Evolutionary conservation across 1,140 invertebrate genomes (phyloP).

Genomic region (Sarcophaga peregrina): DNA sequence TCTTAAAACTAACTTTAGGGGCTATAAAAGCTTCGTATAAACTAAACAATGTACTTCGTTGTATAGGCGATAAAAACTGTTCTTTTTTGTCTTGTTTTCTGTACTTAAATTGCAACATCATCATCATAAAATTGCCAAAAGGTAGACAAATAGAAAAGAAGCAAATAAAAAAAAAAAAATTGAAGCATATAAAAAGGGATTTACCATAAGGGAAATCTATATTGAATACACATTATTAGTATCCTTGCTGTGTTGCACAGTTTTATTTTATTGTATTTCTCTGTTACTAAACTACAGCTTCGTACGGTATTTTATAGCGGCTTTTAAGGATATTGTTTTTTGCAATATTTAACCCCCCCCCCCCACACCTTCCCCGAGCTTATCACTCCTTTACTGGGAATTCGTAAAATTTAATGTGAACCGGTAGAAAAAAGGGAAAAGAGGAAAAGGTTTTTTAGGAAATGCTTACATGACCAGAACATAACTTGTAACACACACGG

Average conservation of each 20-base stretch:
- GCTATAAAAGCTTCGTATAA: too few species aligned
- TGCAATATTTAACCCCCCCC: too few species aligned
- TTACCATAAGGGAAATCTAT: slow-evolving; percentile 15
- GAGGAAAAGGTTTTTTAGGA: neutral
- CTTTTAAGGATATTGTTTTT: slow-evolving; percentile 27
- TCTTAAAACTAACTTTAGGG: too few species aligned
- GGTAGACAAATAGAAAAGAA: neutral
- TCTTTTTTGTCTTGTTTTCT: neutral
- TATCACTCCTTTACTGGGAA: neutral
- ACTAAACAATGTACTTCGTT: too few species aligned
- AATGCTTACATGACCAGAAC: slow-evolving; percentile 19
- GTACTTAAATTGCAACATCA: slow-evolving; percentile 7
- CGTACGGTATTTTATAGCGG: slow-evolving; percentile 8
- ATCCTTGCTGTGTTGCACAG: neutral
- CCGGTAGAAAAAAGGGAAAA: too few species aligned
- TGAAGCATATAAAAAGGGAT: slow-evolving; percentile 10
- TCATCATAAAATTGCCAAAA: slow-evolving; percentile 27
- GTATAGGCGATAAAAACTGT: too few species aligned
- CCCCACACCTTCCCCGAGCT: neutral
- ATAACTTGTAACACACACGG: neutral
- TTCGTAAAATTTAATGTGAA: too few species aligned
- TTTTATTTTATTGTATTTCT: neutral
- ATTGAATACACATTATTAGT: slow-evolving; percentile 25
- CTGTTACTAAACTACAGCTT: neutral
- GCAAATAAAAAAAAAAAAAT: neutral